A percentile compares a stretch with the other conserved stretches of the same genome.
Conservation (phyloP, 2,113 vertebrate species). For the Poeciliopsis prolifica region DNA sequence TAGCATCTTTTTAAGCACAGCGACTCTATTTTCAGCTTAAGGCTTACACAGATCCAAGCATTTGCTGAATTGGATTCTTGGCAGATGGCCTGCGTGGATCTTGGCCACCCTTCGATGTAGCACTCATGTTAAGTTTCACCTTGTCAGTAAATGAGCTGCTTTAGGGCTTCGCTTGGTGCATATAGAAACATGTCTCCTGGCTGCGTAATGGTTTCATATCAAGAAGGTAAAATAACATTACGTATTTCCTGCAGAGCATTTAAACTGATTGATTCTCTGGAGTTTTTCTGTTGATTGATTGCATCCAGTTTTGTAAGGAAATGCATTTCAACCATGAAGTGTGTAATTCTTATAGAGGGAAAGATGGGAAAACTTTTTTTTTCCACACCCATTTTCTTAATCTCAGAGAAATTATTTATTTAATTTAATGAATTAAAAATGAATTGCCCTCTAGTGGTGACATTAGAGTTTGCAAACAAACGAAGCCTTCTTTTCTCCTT, state of each 20-base stretch:
- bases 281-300: constrained; percentile 31
- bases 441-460: not conserved
- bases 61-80: constrained; percentile 68
- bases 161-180: constrained; percentile 33
- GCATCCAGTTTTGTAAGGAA: not conserved
- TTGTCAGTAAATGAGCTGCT: constrained; percentile 48
- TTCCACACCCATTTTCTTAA: not conserved
- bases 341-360: not conserved
- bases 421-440: not conserved
- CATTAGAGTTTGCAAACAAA: not conserved
- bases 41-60: constrained; percentile 53
- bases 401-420: not conserved
- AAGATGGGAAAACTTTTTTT: not conserved
- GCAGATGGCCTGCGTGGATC: constrained; percentile 64
- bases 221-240: constrained; percentile 9
- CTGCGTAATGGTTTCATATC: constrained; percentile 56
- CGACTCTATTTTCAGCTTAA: constrained; percentile 59
- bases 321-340: constrained; percentile 9
- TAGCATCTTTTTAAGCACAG: constrained; percentile 58
- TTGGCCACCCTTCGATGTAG: constrained; percentile 59
- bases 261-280: constrained; percentile 27
- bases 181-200: constrained; percentile 28
- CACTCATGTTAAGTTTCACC: constrained; percentile 60
- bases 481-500: not conserved
- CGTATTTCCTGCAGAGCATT: constrained; percentile 28